A percentile compares a stretch with the other conserved stretches of the same genome.
phyloP scores from a whole-genome alignment of 2,797 vertebrate species.

The Champsocephalus esox region DNA sequence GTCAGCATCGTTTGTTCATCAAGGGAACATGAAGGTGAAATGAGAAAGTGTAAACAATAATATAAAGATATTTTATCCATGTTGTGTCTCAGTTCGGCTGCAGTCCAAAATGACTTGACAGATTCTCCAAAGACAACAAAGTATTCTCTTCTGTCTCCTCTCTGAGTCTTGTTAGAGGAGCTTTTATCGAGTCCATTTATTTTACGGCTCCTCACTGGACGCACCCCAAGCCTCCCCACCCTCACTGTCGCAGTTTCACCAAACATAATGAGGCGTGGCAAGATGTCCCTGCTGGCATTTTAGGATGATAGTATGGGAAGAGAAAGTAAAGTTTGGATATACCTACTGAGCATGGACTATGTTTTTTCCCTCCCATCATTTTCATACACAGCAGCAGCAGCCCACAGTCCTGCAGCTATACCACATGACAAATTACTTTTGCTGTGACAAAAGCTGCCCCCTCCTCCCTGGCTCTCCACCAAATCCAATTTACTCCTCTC shows the following conservation, averaged over 20 bases:
- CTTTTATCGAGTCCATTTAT: conserved; percentile 34
- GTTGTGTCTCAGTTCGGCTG: conserved; percentile 22
- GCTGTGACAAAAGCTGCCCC: conserved; percentile 43
- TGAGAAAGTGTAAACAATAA: conserved; percentile 41
- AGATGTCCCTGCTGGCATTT: conserved; percentile 52
- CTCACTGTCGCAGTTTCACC: conserved; percentile 19
- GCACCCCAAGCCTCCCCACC: conserved; percentile 17
- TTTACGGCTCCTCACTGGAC: conserved; percentile 42
- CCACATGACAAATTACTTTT: conserved; percentile 48
- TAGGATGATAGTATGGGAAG: conserved; percentile 33
- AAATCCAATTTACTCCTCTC: conserved; percentile 63
- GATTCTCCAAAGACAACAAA: conserved; percentile 34
- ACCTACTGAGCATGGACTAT: conserved; percentile 27
- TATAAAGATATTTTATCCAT: conserved; percentile 48
- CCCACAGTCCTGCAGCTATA: conserved; percentile 43
- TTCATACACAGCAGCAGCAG: conserved; percentile 19
- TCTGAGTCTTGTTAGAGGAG: conserved; percentile 8
- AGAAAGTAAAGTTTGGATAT: conserved; percentile 47
- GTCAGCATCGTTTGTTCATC: conserved; percentile 18
- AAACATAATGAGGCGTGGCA: conserved; percentile 52
- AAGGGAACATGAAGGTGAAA: conserved; percentile 40
- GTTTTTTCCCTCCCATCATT: conserved; percentile 34
- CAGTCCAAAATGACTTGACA: conserved; percentile 25
- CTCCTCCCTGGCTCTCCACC: conserved; percentile 27
- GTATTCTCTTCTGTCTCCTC: conserved; percentile 19